These are phyloP conservation scores for Trinorchestia longiramus DNA, from an alignment of 1,140 invertebrate species.

Conservation along the genomic window DNA sequence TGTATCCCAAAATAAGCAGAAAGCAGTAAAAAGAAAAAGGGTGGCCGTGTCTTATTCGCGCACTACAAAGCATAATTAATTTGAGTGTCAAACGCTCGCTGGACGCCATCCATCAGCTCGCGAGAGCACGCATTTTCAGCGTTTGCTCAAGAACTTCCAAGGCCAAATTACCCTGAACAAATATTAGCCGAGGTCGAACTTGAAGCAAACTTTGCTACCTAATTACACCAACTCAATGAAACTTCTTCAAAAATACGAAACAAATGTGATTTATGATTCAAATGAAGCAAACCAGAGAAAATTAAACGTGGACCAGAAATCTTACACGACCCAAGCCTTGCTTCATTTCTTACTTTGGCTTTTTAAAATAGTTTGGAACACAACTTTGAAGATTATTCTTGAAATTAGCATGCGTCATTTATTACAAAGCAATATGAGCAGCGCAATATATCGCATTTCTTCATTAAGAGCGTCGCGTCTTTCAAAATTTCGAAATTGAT, in stretches of 20 bases:
- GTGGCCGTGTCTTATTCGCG: neutral
- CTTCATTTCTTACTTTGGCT: slow-evolving; percentile 1
- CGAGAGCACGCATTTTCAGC: neutral
- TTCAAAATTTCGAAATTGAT: neutral
- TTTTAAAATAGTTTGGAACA: neutral
- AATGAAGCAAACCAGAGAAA: slow-evolving; percentile 36
- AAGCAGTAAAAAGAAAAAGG: neutral
- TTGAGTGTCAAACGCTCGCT: neutral
- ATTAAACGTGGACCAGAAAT: neutral
- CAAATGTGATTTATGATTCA: slow-evolving; percentile 54
- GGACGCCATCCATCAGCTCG: slow-evolving; percentile 45
- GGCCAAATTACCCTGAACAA: slow-evolving; percentile 45
- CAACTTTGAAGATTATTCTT: neutral
- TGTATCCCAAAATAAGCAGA: neutral
- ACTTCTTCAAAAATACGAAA: slow-evolving; percentile 21
- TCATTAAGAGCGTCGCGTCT: neutral
- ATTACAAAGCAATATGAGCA: neutral
- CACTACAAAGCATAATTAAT: slow-evolving; percentile 47
- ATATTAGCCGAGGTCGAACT: slow-evolving; percentile 52
- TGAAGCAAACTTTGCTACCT: slow-evolving; percentile 43
- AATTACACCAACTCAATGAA: slow-evolving; percentile 51
- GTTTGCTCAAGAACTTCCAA: slow-evolving; percentile 32
- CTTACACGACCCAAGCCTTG: slow-evolving; percentile 1
- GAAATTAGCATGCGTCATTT: neutral
- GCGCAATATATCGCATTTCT: neutral